These are phyloP conservation scores for Thaumatotibia leucotreta DNA, from an alignment of 1,140 invertebrate species.

Conservation along the genomic window DNA sequence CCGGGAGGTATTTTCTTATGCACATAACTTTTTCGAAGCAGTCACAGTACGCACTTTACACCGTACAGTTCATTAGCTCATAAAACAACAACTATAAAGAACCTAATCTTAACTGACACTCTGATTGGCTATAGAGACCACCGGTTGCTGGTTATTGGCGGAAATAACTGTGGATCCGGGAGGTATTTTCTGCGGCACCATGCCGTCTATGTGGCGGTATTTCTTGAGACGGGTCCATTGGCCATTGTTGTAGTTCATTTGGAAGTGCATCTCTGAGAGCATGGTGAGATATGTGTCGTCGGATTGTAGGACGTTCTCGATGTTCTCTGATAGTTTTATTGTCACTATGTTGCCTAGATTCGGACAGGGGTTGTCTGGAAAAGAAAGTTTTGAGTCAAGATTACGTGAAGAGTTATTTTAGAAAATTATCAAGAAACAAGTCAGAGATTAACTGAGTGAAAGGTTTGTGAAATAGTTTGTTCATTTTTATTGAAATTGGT, in stretches of 20 bases:
- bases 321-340: slow-evolving; percentile 93
- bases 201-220: slow-evolving; percentile 81
- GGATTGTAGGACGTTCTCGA: slow-evolving; percentile 86
- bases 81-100: too few species aligned
- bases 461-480: too few species aligned
- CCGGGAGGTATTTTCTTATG: too few species aligned
- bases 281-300: slow-evolving; percentile 86
- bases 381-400: slow-evolving; percentile 20
- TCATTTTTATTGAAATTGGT: too few species aligned
- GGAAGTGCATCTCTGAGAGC: slow-evolving; percentile 95
- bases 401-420: too few species aligned
- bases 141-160: slow-evolving; percentile 55
- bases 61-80: too few species aligned
- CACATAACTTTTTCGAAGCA: too few species aligned
- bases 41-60: too few species aligned
- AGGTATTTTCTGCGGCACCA: slow-evolving; percentile 66
- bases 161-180: slow-evolving; percentile 61
- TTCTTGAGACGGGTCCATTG: slow-evolving; percentile 96
- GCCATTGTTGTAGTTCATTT: slow-evolving; percentile 97
- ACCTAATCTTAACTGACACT: slow-evolving; percentile 64
- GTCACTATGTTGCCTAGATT: slow-evolving; percentile 95
- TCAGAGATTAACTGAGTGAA: too few species aligned
- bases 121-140: slow-evolving; percentile 63
- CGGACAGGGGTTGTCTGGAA: slow-evolving; percentile 94
- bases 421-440: too few species aligned